A percentile compares a stretch with the other conserved stretches of the same genome.
These are phyloP conservation scores for Seira musarum DNA, from an alignment of 2,888 invertebrate species.

Conservation along the genomic window DNA sequence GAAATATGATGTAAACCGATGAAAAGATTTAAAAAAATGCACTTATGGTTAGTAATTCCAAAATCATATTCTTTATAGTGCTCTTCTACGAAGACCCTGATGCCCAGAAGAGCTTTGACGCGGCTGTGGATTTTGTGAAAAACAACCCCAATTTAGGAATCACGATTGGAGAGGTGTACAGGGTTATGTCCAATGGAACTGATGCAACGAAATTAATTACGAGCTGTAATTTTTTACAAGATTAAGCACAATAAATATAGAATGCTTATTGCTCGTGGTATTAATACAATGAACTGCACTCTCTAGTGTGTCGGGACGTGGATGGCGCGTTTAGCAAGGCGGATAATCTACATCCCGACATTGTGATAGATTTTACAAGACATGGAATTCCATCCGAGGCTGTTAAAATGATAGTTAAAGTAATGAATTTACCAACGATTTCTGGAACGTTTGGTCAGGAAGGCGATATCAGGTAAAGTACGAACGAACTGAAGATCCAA, in stretches of 20 bases:
- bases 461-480: slow-evolving; percentile 78
- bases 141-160: slow-evolving; percentile 81
- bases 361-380: slow-evolving; percentile 82
- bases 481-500: slow-evolving; percentile 40
- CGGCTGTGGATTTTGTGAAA: slow-evolving; percentile 81
- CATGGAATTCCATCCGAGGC: slow-evolving; percentile 87
- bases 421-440: slow-evolving; percentile 86
- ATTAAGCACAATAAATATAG: not conserved
- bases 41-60: no score
- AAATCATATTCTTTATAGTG: slow-evolving; percentile 77
- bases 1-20: no score
- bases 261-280: not conserved
- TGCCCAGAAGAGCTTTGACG: slow-evolving; percentile 74
- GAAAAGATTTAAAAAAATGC: no score
- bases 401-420: slow-evolving; percentile 86
- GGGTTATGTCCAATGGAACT: slow-evolving; percentile 79
- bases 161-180: slow-evolving; percentile 77
- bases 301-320: slow-evolving; percentile 82
- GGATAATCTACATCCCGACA: slow-evolving; percentile 65
- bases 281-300: not conserved
- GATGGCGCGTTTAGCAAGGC: slow-evolving; percentile 76
- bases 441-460: slow-evolving; percentile 89
- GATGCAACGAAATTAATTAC: slow-evolving; percentile 82
- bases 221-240: slow-evolving; percentile 75
- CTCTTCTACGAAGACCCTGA: slow-evolving; percentile 84